Conservation (phyloP, 2,888 invertebrate genomes). For the Deilephila porcellus region DNA sequence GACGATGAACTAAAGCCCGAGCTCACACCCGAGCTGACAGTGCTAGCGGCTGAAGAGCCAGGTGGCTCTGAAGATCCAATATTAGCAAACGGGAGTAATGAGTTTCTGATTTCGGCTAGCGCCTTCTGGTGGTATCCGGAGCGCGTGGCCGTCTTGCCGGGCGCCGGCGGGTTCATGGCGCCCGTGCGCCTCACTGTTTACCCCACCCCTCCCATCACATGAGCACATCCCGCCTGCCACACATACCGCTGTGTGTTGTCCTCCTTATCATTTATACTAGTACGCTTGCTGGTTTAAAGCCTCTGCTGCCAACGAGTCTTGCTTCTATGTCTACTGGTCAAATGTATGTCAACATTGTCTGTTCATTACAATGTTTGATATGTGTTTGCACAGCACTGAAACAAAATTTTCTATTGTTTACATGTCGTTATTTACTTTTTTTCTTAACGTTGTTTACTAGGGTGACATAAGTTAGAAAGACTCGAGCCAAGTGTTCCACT, state of each 20-base stretch:
- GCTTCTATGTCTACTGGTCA: slow-evolving; percentile 15
- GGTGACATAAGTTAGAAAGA: background rate
- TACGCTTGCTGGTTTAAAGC: slow-evolving; percentile 1
- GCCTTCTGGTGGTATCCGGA: slow-evolving; percentile 94
- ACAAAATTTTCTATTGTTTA: slow-evolving; percentile 21
- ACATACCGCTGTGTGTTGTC: slow-evolving; percentile 60
- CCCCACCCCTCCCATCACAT: slow-evolving; percentile 83
- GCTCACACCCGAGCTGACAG: slow-evolving; percentile 86
- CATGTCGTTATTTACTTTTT: background rate
- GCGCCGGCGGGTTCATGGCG: slow-evolving; percentile 87
- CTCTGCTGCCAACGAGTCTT: background rate
- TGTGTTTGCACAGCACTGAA: slow-evolving; percentile 16
- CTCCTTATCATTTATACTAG: slow-evolving; percentile 51
- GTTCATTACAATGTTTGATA: slow-evolving; percentile 12
- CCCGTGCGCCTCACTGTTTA: slow-evolving; percentile 78
- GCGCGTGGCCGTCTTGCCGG: slow-evolving; percentile 87
- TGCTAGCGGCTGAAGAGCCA: slow-evolving; percentile 90
- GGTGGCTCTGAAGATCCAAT: slow-evolving; percentile 85
- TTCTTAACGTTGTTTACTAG: background rate
- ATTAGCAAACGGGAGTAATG: slow-evolving; percentile 92
- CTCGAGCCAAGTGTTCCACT: background rate
- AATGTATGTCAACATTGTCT: slow-evolving; percentile 26
- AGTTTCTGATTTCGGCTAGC: slow-evolving; percentile 93
- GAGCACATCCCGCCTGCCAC: slow-evolving; percentile 63
- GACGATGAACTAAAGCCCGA: slow-evolving; percentile 86